phyloP scores from a whole-genome alignment of 2,888 invertebrate species.

The Melanargia galathea region DNA sequence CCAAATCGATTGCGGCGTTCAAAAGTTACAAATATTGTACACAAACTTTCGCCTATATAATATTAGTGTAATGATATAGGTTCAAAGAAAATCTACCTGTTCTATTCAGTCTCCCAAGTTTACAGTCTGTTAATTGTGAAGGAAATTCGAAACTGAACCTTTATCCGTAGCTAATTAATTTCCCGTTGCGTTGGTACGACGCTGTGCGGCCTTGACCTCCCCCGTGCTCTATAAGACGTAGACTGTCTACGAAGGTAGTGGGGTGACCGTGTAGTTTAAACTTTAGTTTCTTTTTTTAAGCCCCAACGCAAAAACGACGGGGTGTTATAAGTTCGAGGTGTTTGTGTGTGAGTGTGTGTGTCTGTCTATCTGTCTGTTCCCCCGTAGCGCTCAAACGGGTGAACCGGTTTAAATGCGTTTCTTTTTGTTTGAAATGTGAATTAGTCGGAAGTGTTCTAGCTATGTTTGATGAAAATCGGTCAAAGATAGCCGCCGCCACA shows the following conservation, averaged over 20 bases:
- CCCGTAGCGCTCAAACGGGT: too few species aligned
- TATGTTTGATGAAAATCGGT: too few species aligned
- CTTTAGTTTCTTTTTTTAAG: not conserved
- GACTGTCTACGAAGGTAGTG: conserved; percentile 2
- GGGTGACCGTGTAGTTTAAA: not conserved
- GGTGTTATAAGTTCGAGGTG: too few species aligned
- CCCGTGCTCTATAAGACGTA: conserved; percentile 10
- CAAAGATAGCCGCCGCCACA: too few species aligned
- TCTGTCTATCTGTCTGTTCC: too few species aligned
- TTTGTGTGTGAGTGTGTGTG: too few species aligned
- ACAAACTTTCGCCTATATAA: too few species aligned
- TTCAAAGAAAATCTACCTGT: not conserved
- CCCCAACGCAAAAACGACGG: not conserved
- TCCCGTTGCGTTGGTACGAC: conserved; percentile 12
- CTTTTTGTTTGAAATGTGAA: too few species aligned
- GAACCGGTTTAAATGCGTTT: too few species aligned
- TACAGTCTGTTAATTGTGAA: not conserved
- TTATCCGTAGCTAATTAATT: conserved; percentile 2
- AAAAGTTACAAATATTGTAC: too few species aligned
- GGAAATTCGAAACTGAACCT: conserved; percentile 2
- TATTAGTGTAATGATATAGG: not conserved
- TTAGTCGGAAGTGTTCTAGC: too few species aligned
- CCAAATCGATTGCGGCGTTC: too few species aligned
- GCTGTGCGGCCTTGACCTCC: conserved; percentile 14
- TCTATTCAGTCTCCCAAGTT: not conserved